Base-by-base conservation (phyloP, 2,113 vertebrate genomes). In the Acrocephalus kingi region DNA sequence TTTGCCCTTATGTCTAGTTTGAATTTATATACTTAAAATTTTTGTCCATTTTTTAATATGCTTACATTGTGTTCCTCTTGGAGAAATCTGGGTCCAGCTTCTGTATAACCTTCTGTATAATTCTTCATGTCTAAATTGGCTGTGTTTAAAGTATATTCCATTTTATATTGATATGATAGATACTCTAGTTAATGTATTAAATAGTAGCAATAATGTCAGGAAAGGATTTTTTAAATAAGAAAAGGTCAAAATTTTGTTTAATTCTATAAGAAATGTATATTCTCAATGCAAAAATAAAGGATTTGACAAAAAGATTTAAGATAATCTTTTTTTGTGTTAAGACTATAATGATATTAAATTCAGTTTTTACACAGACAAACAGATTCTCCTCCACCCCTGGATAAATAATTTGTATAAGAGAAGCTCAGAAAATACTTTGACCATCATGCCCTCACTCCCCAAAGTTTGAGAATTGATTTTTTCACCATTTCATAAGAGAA, bases 261-360 rank as follows among this genome's bases (percentile, higher is more conserved):
- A 67, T 59, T 55, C 7, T 54, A 2, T 31, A 52, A 73, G 21
- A 88, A 61, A 6, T 6, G 1, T 52, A 5, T 33, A 59, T 39
- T 63, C 45, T 8, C 25, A 35, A 35, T 24, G 7, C 4, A 85
- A 90, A 87, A 59, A 58, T 10, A 23, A 58, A 74, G 15, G 11
- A 81, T 63, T 41, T 87, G 14, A 51, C 31, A 56, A 37, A 37
- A 69, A 78, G 62, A 66, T 4, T 5, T 25, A 30, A 35, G 13
- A 6, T 10, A 33, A 64, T 0, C 0, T 11, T 71, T n/a, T 69
- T 61, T 82, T 28, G 2, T 72, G 2, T 51, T 51, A 74, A 56
- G 21, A 21, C 2, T 39, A n/a, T 13, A 59, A 52, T 17, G 3
- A 9, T 46, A 18, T 7, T 25, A 23, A 68, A 11, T 63, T 67